Base-by-base conservation (phyloP, 2,113 vertebrate species). In the Paradisaea rubra region DNA sequence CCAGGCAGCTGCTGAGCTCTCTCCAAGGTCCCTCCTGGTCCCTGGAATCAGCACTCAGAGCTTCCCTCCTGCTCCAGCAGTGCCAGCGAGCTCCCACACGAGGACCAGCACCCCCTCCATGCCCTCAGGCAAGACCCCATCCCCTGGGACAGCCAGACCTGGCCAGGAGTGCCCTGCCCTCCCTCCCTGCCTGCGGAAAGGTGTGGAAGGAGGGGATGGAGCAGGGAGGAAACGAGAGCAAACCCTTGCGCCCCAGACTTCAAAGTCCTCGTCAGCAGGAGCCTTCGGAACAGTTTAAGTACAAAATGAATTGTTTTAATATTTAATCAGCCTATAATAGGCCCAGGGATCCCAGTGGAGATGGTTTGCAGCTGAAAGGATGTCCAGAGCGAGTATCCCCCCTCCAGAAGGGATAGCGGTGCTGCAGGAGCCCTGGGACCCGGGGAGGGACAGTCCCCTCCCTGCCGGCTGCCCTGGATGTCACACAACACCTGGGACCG, bases 251-350 rank as follows among this genome's bases (percentile, higher is more conserved):
- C 89, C 7, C 4, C 94, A 74, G 93, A 86, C 95, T 97, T 97
- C 97, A 97, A 94, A 97, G 95, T 91, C 65, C 71, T 87, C 72
- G 12, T 87, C 96, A 96, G 95, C 96, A 95, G 91, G 89, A 96
- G 86, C 96, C 94, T 97, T 97, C 87, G 14, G 85, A 97, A 97
- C 94, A 95, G 97, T 97, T 97, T 97, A 97, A 97, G 96, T 96
- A 97, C 96, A 96, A 97, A 97, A 97, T 97, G 96, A 97, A 97
- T 97, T 97, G 97, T 96, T 97, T 97, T 96, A 97, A 97, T 97
- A 97, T 97, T 97, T 97, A 96, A 97, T 97, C 96, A 95, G 93
- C 28, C 96, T 91, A 96, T 96, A 97, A 97, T 96, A 96, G 96
- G 93, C 93, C 71, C 18, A 1, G 79, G 44, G 90, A 95, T 96